Percentiles rank a stretch among this genome's conserved stretches.
Evolutionary conservation across 2,113 vertebrate genomes (phyloP).

Genomic region (Burhinus bistriatus): DNA sequence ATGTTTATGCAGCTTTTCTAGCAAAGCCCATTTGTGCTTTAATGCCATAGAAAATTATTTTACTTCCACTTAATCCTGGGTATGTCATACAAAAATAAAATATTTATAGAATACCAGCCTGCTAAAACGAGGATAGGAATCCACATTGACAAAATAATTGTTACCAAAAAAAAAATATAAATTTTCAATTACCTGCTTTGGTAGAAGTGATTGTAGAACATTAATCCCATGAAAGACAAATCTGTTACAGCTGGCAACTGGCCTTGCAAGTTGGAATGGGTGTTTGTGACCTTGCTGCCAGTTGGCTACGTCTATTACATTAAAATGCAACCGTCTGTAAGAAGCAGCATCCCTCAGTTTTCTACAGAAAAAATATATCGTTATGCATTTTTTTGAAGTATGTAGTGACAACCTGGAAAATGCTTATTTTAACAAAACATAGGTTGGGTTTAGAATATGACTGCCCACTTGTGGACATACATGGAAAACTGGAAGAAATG

Average conservation of each 20-base stretch:
- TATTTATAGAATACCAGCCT: not conserved
- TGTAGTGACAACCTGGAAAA: not conserved
- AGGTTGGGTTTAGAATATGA: not conserved
- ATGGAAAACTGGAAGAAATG: not conserved
- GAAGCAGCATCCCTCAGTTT: not conserved
- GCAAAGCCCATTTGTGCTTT: not conserved
- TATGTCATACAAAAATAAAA: not conserved
- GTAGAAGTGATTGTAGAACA: not conserved
- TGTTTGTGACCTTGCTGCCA: not conserved
- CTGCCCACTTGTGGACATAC: not conserved
- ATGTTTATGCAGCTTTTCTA: slow-evolving; percentile 1
- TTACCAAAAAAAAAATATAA: not conserved
- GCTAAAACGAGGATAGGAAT: not conserved
- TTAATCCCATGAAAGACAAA: slow-evolving; percentile 36
- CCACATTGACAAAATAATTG: not conserved
- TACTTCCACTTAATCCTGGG: not conserved
- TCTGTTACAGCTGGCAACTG: not conserved
- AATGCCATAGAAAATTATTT: not conserved
- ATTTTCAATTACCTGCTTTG: slow-evolving; percentile 11
- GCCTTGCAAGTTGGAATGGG: not conserved
- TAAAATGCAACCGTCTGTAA: not conserved
- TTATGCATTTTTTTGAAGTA: not conserved
- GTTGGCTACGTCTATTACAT: not conserved
- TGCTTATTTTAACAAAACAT: not conserved
- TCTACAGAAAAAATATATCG: not conserved